Conservation (phyloP, 2,797 vertebrate genomes). For the Meriones psammophilus region DNA sequence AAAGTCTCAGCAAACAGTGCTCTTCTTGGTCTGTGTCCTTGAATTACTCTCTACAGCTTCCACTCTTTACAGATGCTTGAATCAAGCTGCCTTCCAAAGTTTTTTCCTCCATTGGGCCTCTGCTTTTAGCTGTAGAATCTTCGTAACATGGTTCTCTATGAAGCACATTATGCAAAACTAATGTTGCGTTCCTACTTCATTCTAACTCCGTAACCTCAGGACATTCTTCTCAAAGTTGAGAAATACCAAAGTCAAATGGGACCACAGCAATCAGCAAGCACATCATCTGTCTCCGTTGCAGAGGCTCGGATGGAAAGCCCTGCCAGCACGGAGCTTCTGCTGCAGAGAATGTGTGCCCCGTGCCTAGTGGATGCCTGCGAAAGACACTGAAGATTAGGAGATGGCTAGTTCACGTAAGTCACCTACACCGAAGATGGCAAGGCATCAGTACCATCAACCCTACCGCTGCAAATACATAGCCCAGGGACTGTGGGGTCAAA, state of each 20-base stretch:
- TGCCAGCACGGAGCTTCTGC: neutral
- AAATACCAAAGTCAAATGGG: slow-evolving; percentile 47
- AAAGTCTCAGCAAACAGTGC: neutral
- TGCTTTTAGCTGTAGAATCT: slow-evolving; percentile 18
- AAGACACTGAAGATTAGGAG: neutral
- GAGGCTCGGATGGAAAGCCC: neutral
- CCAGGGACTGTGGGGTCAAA: neutral
- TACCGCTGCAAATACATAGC: neutral
- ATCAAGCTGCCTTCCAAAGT: neutral
- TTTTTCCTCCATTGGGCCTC: neutral
- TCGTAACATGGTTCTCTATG: neutral
- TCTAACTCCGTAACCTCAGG: slow-evolving; percentile 61
- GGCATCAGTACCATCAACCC: neutral
- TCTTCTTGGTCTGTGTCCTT: neutral
- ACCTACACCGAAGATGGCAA: neutral
- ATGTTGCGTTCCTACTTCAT: slow-evolving; percentile 28
- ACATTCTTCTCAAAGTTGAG: slow-evolving; percentile 38
- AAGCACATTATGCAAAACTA: slow-evolving; percentile 50
- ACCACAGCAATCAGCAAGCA: neutral
- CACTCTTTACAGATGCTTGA: neutral
- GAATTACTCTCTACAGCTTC: neutral
- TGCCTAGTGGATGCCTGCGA: neutral
- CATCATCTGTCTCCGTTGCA: slow-evolving; percentile 7
- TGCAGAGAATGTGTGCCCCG: neutral
- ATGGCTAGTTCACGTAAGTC: neutral